phyloP scores from a whole-genome alignment of 2,113 vertebrate species.

The Scatophagus argus region DNA sequence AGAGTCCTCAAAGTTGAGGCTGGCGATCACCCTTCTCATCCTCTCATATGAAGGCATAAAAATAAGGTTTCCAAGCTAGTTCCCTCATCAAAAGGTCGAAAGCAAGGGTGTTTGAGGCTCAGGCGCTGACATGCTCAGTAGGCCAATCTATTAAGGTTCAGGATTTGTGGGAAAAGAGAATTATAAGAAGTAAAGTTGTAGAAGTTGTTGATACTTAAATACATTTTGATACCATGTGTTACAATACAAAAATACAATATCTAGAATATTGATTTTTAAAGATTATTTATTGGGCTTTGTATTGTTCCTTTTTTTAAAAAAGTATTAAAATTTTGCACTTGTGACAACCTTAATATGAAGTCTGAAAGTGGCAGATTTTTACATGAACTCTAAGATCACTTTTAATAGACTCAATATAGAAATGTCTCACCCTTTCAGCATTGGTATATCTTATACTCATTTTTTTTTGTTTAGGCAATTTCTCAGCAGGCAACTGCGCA shows the following conservation, averaged over 20 bases:
- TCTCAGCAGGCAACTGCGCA: neutral
- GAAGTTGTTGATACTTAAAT: no score
- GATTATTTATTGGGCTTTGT: no score
- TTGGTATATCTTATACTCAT: neutral
- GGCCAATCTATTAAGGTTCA: constrained; percentile 13
- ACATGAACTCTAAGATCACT: neutral
- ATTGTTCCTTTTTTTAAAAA: no score
- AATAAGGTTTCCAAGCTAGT: constrained; percentile 45
- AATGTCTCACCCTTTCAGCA: neutral
- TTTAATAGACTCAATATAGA: neutral
- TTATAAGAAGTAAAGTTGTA: constrained; percentile 9
- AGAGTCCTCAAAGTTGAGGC: constrained; percentile 60
- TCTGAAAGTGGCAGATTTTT: constrained; percentile 14
- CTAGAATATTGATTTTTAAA: no score
- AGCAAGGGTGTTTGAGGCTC: constrained; percentile 11
- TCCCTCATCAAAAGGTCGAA: constrained; percentile 34
- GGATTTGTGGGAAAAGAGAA: constrained; percentile 5
- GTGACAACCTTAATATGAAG: no score
- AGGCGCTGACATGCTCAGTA: constrained; percentile 15
- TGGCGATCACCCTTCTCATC: constrained; percentile 48
- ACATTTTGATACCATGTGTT: no score
- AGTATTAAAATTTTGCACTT: no score
- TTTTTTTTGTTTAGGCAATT: neutral
- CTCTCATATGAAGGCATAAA: constrained; percentile 26
- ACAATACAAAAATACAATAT: no score